A percentile compares a stretch with the other conserved stretches of the same genome.
phyloP scores from a whole-genome alignment of 2,888 invertebrate species.

The Prosapia bicincta region DNA sequence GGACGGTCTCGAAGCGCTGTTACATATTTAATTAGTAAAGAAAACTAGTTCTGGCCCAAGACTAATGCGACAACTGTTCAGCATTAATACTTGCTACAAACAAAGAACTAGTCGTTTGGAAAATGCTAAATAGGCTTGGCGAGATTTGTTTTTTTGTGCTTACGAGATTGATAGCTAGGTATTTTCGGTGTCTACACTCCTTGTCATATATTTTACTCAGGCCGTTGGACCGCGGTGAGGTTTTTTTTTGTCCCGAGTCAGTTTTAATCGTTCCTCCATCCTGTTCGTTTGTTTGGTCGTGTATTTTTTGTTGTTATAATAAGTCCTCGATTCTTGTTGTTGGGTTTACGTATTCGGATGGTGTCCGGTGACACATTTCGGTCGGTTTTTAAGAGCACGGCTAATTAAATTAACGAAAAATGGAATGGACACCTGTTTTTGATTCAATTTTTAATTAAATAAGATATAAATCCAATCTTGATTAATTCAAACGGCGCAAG shows the following conservation, averaged over 20 bases:
- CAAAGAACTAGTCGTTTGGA: background rate
- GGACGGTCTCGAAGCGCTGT: background rate
- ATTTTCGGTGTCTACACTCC: conserved; percentile 1
- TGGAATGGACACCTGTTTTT: background rate
- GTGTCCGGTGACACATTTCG: background rate
- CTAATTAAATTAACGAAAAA: background rate
- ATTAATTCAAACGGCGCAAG: too few species aligned
- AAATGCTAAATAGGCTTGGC: background rate
- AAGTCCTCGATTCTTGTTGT: background rate
- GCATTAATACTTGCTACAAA: background rate
- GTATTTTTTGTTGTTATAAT: background rate
- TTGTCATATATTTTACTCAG: background rate
- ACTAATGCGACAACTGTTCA: background rate
- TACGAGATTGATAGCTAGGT: background rate
- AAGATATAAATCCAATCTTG: background rate
- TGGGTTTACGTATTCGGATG: background rate
- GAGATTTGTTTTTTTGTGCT: background rate
- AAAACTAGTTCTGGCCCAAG: background rate
- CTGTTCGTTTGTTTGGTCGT: background rate
- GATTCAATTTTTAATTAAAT: background rate
- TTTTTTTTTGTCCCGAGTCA: background rate
- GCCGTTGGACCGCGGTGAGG: background rate
- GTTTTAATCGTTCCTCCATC: background rate
- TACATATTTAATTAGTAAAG: background rate
- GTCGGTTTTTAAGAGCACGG: background rate